Evolutionary conservation across 2,888 invertebrate species (phyloP).

Genomic region (Eupithecia insigniata): DNA sequence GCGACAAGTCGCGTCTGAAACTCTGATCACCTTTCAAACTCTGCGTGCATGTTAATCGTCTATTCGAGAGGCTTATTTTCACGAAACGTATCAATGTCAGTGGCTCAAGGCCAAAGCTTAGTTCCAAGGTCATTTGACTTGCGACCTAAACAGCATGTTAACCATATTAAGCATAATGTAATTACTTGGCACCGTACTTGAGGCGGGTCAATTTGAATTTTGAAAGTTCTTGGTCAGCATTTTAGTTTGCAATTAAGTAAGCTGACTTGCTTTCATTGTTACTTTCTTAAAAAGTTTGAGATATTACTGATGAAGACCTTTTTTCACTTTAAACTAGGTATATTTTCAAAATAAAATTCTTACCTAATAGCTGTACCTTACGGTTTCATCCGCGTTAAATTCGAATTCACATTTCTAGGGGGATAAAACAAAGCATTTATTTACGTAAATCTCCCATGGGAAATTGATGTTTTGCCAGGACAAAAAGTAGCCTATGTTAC

Average conservation of each 20-base stretch:
- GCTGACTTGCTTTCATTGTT: slow-evolving; percentile 11
- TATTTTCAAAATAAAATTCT: no score
- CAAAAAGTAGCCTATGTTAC: no score
- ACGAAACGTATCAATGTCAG: slow-evolving; percentile 34
- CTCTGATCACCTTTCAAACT: neutral
- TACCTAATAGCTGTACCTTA: no score
- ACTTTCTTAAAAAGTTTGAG: slow-evolving; percentile 12
- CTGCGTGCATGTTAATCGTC: slow-evolving; percentile 29
- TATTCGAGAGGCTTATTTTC: slow-evolving; percentile 24
- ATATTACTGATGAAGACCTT: no score
- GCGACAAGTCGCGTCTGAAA: slow-evolving; percentile 15
- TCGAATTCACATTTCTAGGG: no score
- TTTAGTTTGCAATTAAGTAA: slow-evolving; percentile 14
- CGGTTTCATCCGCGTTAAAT: no score
- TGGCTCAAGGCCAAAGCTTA: slow-evolving; percentile 28
- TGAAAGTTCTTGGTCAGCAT: slow-evolving; percentile 15
- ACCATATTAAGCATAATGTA: slow-evolving; percentile 29
- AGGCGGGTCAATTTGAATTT: slow-evolving; percentile 22
- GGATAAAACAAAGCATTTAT: no score
- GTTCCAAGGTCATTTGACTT: slow-evolving; percentile 40
- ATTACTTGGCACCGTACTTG: slow-evolving; percentile 36
- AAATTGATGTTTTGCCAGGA: no score
- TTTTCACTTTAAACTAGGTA: no score
- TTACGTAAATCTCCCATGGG: no score
- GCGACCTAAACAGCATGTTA: slow-evolving; percentile 25